phyloP scores from a whole-genome alignment of 2,888 invertebrate species.

The Phragmatobia fuliginosa region DNA sequence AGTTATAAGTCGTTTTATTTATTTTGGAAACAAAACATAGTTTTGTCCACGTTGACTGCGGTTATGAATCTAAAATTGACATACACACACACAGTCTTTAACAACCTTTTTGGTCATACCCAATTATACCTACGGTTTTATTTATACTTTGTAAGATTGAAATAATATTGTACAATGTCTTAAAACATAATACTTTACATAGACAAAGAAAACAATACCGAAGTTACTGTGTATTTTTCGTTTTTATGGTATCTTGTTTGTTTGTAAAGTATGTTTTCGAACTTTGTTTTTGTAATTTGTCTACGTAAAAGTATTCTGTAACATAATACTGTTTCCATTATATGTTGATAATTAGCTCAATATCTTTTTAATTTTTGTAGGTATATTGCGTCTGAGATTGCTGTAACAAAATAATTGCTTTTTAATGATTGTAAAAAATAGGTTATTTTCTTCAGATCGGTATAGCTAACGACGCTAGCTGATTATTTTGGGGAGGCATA shows the following conservation, averaged over 20 bases:
- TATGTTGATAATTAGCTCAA: slow-evolving; percentile 27
- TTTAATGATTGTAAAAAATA: neutral
- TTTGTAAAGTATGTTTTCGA: slow-evolving; percentile 30
- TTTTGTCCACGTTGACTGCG: slow-evolving; percentile 52
- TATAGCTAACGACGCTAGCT: neutral
- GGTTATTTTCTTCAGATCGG: neutral
- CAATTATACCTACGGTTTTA: slow-evolving; percentile 4
- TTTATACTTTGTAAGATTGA: neutral
- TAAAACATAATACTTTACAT: slow-evolving; percentile 1
- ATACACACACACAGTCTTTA: slow-evolving; percentile 45
- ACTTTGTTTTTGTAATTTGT: slow-evolving; percentile 36
- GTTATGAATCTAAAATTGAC: slow-evolving; percentile 61
- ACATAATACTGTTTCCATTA: slow-evolving; percentile 27
- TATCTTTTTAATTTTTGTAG: slow-evolving; percentile 23
- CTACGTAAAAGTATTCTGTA: slow-evolving; percentile 31
- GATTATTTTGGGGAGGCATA: neutral
- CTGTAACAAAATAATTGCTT: neutral
- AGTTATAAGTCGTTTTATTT: slow-evolving; percentile 54
- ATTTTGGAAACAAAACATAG: slow-evolving; percentile 56
- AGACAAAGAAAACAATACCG: slow-evolving; percentile 3
- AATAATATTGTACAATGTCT: neutral
- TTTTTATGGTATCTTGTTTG: too few relatives aligned
- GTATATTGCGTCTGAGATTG: neutral
- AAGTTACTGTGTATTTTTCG: too few relatives aligned
- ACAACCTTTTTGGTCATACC: slow-evolving; percentile 18